These are phyloP conservation scores for Pseudomyrmex concolor DNA, from an alignment of 1,140 invertebrate genomes.

Conservation along the genomic window DNA sequence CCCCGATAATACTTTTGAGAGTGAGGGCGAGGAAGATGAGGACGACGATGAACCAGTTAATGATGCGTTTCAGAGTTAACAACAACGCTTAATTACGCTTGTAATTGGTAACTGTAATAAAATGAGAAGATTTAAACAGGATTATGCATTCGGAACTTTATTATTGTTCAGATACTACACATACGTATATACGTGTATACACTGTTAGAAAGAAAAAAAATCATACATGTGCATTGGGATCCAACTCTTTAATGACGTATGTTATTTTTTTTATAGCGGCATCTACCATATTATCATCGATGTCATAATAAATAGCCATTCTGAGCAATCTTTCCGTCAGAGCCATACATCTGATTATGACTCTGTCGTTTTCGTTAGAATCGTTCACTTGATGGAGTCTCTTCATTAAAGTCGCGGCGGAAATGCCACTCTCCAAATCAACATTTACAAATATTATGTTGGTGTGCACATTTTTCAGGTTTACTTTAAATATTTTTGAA, in stretches of 20 bases:
- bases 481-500: conserved; percentile 87
- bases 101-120: conserved; percentile 15
- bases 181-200: too few relatives aligned
- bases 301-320: conserved; percentile 89
- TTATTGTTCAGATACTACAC: conserved; percentile 9
- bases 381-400: conserved; percentile 86
- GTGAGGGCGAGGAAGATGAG: conserved; percentile 97
- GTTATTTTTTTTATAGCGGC: conserved; percentile 88
- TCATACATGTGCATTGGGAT: neutral
- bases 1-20: conserved; percentile 99
- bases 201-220: neutral
- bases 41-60: conserved; percentile 90
- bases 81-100: neutral
- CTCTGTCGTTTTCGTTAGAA: conserved; percentile 82
- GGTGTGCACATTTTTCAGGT: conserved; percentile 89
- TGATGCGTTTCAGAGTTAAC: conserved; percentile 86
- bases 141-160: neutral
- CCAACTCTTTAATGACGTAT: conserved; percentile 86
- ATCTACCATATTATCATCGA: conserved; percentile 87
- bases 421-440: conserved; percentile 81
- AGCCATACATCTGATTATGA: conserved; percentile 86
- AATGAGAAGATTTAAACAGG: conserved; percentile 22
- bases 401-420: conserved; percentile 86
- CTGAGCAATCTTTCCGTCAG: conserved; percentile 86
- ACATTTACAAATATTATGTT: conserved; percentile 92